These are phyloP conservation scores for Malurus melanocephalus DNA, from an alignment of 2,113 vertebrate species.

Conservation along the genomic window DNA sequence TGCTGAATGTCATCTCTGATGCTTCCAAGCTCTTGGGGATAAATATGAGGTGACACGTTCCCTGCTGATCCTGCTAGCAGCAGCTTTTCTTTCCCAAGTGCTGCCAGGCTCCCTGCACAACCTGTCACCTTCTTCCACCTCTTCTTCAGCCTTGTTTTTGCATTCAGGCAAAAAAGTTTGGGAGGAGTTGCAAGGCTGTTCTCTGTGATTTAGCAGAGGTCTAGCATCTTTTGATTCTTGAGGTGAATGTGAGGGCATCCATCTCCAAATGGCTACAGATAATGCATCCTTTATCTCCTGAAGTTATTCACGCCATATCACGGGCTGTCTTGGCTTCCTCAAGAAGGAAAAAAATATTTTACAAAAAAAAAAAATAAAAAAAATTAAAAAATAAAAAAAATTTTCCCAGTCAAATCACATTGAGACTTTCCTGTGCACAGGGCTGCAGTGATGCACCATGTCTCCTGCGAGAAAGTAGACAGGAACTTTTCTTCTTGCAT, in stretches of 20 bases:
- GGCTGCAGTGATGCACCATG: rapidly evolving
- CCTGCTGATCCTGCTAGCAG: background rate
- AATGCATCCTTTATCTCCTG: background rate
- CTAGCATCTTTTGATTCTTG: background rate
- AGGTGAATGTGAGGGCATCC: rapidly evolving
- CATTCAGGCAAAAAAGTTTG: background rate
- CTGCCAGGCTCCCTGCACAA: background rate
- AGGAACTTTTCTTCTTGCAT: background rate
- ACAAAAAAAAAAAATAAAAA: too few relatives aligned
- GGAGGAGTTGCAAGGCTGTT: background rate
- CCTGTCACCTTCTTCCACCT: background rate
- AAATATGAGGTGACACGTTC: background rate
- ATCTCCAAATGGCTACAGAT: background rate
- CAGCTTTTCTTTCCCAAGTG: background rate
- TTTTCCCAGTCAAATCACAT: background rate
- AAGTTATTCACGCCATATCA: background rate
- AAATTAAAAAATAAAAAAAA: too few relatives aligned
- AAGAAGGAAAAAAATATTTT: background rate
- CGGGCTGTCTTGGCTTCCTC: background rate
- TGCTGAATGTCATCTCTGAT: background rate
- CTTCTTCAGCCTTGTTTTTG: background rate
- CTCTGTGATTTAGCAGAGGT: background rate
- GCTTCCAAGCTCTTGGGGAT: background rate
- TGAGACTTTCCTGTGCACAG: background rate
- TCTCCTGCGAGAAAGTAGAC: background rate